Conservation (phyloP, 2,113 vertebrate species). For the Pachyramphus minor region DNA sequence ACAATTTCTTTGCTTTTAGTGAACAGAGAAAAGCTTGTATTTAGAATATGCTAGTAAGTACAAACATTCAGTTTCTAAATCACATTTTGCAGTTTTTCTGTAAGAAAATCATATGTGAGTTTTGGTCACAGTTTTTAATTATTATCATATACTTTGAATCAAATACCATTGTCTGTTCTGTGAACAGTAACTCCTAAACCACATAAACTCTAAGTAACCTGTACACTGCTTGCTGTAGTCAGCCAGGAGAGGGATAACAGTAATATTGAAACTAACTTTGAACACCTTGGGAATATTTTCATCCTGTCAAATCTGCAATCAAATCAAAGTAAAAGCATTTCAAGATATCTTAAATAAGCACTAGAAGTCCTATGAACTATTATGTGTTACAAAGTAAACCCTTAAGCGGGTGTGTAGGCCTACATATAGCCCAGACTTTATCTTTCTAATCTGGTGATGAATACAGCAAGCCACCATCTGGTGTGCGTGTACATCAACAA, state of each 20-base stretch:
- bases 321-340: conserved; percentile 1
- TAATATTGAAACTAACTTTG: neutral
- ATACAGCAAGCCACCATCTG: conserved; percentile 80
- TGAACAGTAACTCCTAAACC: neutral
- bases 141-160: neutral
- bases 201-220: rapidly evolving
- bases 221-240: neutral
- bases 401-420: conserved; percentile 32
- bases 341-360: neutral
- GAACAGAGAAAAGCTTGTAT: neutral
- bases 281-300: neutral
- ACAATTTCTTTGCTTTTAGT: neutral
- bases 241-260: neutral
- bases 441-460: conserved; percentile 79
- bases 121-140: neutral
- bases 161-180: neutral
- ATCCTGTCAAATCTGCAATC: neutral
- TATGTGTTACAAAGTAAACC: conserved; percentile 17
- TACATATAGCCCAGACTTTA: conserved; percentile 75
- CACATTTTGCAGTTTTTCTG: neutral
- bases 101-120: neutral
- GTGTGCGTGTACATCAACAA: neutral
- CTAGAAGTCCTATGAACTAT: conserved; percentile 10
- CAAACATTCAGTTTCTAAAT: neutral
- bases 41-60: neutral